Evolutionary conservation across 2,888 invertebrate genomes (phyloP).

Genomic region (Aethes cnicana): DNA sequence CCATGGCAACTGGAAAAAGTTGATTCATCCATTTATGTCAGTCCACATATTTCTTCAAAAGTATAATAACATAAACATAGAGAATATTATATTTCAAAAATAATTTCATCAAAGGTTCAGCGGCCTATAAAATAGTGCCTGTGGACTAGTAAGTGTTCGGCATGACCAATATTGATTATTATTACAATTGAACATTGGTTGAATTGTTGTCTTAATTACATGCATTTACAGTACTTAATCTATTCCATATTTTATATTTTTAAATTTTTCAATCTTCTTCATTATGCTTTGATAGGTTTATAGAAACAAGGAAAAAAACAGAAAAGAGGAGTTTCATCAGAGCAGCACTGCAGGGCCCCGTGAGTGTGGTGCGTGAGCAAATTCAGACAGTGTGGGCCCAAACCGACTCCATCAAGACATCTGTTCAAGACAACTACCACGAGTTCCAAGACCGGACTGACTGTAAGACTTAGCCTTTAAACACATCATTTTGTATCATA

Average conservation of each 20-base stretch:
- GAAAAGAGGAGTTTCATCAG: constrained; percentile 48
- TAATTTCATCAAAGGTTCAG: too few relatives aligned
- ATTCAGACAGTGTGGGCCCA: constrained; percentile 58
- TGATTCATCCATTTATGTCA: too few relatives aligned
- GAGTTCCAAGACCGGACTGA: constrained; percentile 62
- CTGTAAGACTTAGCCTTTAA: constrained; percentile 51
- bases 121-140: too few relatives aligned
- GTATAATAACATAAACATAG: too few relatives aligned
- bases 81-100: too few relatives aligned
- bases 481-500: background rate
- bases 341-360: constrained; percentile 54
- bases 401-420: constrained; percentile 56
- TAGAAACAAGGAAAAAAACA: constrained; percentile 44
- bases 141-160: too few relatives aligned
- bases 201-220: too few relatives aligned
- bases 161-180: too few relatives aligned
- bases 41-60: too few relatives aligned
- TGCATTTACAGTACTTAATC: too few relatives aligned
- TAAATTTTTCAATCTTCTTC: background rate
- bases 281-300: constrained; percentile 42
- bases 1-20: too few relatives aligned
- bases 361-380: constrained; percentile 59
- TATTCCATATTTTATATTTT: background rate
- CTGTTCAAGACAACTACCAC: constrained; percentile 59
- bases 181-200: too few relatives aligned